These are phyloP conservation scores for Pelmatolapia mariae DNA, from an alignment of 2,113 vertebrate species.

Conservation along the genomic window DNA sequence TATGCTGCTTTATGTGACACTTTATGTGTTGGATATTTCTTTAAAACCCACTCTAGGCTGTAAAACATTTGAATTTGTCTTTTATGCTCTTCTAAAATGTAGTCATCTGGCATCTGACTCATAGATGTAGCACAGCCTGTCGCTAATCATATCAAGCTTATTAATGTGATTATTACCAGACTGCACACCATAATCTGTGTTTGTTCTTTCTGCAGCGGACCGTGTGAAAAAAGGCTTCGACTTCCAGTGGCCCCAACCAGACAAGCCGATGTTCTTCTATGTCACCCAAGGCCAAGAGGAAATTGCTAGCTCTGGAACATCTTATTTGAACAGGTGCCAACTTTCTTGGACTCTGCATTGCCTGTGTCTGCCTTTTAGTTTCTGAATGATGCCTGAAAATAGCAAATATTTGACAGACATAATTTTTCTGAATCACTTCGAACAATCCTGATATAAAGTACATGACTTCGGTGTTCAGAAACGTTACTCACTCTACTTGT, in stretches of 20 bases:
- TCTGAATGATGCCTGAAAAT: neutral
- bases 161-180: neutral
- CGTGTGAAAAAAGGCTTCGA: slow-evolving; percentile 98
- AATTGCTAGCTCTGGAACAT: slow-evolving; percentile 97
- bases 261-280: slow-evolving; percentile 99
- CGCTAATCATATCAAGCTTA: neutral
- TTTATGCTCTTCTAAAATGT: neutral
- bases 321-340: slow-evolving; percentile 91
- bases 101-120: neutral
- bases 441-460: neutral
- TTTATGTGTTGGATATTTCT: neutral
- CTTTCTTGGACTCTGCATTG: neutral
- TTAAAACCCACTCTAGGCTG: neutral
- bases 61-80: neutral
- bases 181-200: neutral
- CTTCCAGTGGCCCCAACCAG: slow-evolving; percentile 98
- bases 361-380: neutral
- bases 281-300: slow-evolving; percentile 99
- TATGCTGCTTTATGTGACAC: neutral
- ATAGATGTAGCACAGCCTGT: neutral
- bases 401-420: neutral
- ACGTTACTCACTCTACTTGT: neutral
- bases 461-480: neutral
- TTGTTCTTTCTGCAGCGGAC: slow-evolving; percentile 72
- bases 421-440: neutral